These are phyloP conservation scores for Todus mexicanus DNA, from an alignment of 2,797 vertebrate genomes.

Conservation along the genomic window DNA sequence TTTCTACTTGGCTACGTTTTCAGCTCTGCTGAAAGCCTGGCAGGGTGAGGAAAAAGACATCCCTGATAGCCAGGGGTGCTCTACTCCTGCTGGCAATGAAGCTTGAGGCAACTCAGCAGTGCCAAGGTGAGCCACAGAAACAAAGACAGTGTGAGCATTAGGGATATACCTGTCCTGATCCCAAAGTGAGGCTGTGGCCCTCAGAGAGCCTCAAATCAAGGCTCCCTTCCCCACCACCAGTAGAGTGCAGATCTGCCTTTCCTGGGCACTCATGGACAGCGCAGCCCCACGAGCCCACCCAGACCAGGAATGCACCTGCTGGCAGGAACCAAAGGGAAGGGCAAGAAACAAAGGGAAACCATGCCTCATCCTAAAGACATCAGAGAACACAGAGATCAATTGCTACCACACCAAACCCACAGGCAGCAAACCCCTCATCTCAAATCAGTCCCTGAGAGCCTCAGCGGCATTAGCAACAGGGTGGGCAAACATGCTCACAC, in stretches of 20 bases:
- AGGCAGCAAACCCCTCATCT: neutral
- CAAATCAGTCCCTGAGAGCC: neutral
- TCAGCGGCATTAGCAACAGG: neutral
- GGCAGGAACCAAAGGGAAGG: neutral
- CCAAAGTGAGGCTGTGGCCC: neutral
- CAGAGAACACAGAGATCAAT: neutral
- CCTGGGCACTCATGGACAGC: neutral
- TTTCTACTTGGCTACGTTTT: neutral
- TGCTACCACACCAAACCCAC: neutral
- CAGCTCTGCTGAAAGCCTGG: neutral
- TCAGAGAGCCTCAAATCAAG: neutral
- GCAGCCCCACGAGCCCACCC: fast-evolving
- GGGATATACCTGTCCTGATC: neutral
- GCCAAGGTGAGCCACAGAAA: neutral
- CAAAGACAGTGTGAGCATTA: neutral
- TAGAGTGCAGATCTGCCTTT: neutral
- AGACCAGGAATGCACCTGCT: neutral
- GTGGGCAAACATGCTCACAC: neutral
- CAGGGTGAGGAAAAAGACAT: neutral
- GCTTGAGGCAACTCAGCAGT: neutral
- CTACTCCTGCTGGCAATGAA: neutral
- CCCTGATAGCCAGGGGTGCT: neutral
- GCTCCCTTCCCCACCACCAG: neutral
- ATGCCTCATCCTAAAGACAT: neutral
- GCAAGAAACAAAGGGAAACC: neutral